Evolutionary conservation across 2,113 vertebrate genomes (phyloP), one percentile per base, ranked within the genome.

Genomic region (Pygoscelis antarcticus): DNA sequence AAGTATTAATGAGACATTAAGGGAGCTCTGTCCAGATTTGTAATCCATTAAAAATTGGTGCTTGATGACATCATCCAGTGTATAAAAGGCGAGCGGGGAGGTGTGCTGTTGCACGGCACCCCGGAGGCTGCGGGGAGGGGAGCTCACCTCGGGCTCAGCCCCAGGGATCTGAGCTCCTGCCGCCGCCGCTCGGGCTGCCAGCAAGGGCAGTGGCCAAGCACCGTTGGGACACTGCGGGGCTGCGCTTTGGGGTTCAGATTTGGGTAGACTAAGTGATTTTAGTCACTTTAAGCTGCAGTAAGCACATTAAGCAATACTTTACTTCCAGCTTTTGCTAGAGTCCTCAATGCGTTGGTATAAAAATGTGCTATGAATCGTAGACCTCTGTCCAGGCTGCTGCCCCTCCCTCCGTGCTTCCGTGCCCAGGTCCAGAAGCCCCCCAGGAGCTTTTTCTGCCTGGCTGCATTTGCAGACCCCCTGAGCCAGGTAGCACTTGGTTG

Each of bases 151-250:
- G 18, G 71, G 18, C 78, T 75, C 61, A 34, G 51, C n/a, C 55
- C 6, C n/a, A 7, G 40, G n/a, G 47, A 13, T 58, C 47, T 3
- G 20, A 42, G 42, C 49, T 62, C n/a, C 60, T 16, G 10, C 23
- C 25, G 36, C n/a, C 10, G 58, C 58, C 12, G 21, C 58, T 23
- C 1, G 1, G 62, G 49, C 21, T 82, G 18, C 83, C 58, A 26
- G 51, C 47, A 6, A 20, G n/a, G 17, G 2, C 57, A 6, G 34
- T 3, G 65, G 61, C 54, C 76, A 21, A 7, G 30, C 38, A 18
- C 23, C 11, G 0, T 1, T 0, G 3, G 40, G 74, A 22, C 44
- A 6, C 32, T 11, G 62, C 8, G 10, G 25, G 27, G 30, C 72
- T 42, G 18, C 5, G 19, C 76, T 49, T 3, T 0, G 7, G 42